Percentiles rank a stretch among this genome's conserved stretches.
phyloP scores from a whole-genome alignment of 1,140 invertebrate genomes.

The Meloidogyne floridensis region DNA sequence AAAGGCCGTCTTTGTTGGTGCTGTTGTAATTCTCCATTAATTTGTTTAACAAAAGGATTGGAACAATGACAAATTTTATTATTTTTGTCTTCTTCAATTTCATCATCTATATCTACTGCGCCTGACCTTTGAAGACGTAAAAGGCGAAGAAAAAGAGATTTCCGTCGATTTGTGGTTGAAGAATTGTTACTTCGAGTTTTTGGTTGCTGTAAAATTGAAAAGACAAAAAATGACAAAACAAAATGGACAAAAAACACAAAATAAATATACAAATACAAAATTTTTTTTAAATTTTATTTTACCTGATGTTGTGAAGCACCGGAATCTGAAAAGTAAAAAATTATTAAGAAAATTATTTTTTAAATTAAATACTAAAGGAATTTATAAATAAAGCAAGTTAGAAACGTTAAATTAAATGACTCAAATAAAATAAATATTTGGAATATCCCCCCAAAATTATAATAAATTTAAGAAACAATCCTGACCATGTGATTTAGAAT shows the following conservation, averaged over 20 bases:
- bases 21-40: background rate
- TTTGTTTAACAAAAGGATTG: constrained; percentile 5
- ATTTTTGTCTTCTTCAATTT: background rate
- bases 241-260: background rate
- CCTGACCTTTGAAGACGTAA: background rate
- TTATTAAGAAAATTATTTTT: background rate
- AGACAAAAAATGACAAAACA: background rate
- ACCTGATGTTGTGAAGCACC: constrained; percentile 25
- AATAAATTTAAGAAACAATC: background rate
- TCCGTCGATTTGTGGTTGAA: constrained; percentile 14
- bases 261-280: background rate
- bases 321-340: constrained; percentile 8
- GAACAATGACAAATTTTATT: background rate
- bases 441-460: too few species aligned
- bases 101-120: background rate
- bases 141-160: constrained; percentile 34
- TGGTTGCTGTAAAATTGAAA: background rate
- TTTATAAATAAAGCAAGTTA: too few species aligned
- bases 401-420: too few species aligned
- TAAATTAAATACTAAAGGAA: too few species aligned
- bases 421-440: too few species aligned
- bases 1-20: background rate
- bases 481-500: constrained; percentile 26
- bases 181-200: background rate
- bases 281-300: background rate